Conservation (phyloP, 2,888 invertebrate species). For the Hydriomena furcata region DNA sequence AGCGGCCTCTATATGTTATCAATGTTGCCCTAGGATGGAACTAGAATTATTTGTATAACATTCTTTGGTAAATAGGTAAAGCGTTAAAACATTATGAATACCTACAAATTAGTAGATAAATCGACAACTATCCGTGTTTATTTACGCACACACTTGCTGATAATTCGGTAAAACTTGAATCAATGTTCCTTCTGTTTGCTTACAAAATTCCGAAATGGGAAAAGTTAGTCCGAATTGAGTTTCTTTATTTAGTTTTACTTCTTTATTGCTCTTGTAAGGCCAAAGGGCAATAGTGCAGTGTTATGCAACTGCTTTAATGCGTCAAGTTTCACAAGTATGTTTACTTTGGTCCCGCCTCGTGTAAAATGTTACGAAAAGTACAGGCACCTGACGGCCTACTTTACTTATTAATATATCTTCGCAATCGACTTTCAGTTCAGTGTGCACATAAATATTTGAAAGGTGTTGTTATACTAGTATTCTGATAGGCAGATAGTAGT, state of each 20-base stretch:
- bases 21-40: no score
- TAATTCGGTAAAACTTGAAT: no score
- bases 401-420: constrained; percentile 17
- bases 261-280: constrained; percentile 12
- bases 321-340: constrained; percentile 23
- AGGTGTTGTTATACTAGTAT: neutral
- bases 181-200: no score
- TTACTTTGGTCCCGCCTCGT: constrained; percentile 8
- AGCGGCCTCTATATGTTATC: no score
- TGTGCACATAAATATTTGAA: neutral
- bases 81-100: no score
- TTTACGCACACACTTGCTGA: no score
- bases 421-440: constrained; percentile 7
- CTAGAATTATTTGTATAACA: no score
- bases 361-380: constrained; percentile 13
- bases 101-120: no score
- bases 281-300: constrained; percentile 27
- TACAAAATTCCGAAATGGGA: constrained; percentile 6
- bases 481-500: no score
- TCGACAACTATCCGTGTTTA: no score
- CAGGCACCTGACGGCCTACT: constrained; percentile 24
- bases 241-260: constrained; percentile 12
- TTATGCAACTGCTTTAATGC: constrained; percentile 39
- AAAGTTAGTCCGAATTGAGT: constrained; percentile 2
- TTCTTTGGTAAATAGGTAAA: no score